phyloP scores from a whole-genome alignment of 2,888 invertebrate species.

The Nemoura dubitans region DNA sequence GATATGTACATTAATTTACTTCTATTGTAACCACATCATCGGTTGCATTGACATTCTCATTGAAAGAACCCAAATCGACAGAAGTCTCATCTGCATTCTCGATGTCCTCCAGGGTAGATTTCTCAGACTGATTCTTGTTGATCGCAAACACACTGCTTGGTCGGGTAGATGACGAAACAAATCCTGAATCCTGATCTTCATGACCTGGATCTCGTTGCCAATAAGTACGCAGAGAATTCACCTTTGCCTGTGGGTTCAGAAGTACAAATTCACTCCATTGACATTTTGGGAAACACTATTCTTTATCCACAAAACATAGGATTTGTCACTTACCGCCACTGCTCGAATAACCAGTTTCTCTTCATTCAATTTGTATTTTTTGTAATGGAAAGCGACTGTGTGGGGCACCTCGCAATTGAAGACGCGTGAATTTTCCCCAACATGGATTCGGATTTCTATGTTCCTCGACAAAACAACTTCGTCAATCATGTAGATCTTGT shows the following conservation, averaged over 20 bases:
- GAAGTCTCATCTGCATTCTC: background rate
- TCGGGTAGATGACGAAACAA: background rate
- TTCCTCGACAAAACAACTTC: slow-evolving; percentile 17
- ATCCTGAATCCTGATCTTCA: background rate
- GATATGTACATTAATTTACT: slow-evolving; percentile 19
- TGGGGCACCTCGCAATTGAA: background rate
- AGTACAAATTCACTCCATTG: background rate
- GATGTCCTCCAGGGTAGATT: background rate
- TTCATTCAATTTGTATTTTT: slow-evolving; percentile 18
- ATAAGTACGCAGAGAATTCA: background rate
- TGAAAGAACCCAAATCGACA: background rate
- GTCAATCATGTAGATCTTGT: slow-evolving; percentile 24
- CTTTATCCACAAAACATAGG: too few relatives aligned
- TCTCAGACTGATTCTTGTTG: background rate
- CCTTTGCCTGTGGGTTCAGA: background rate
- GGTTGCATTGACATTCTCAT: background rate
- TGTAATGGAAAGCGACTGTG: slow-evolving; percentile 34
- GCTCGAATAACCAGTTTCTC: slow-evolving; percentile 12
- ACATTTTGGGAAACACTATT: too few relatives aligned
- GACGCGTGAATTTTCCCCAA: background rate
- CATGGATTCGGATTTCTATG: slow-evolving; percentile 18
- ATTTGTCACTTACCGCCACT: slow-evolving; percentile 5
- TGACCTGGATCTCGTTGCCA: background rate
- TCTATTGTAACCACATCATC: background rate
- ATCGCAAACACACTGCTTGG: background rate